These are phyloP conservation scores for Ceratitis capitata DNA, from an alignment of 1,140 invertebrate species.

Conservation along the genomic window DNA sequence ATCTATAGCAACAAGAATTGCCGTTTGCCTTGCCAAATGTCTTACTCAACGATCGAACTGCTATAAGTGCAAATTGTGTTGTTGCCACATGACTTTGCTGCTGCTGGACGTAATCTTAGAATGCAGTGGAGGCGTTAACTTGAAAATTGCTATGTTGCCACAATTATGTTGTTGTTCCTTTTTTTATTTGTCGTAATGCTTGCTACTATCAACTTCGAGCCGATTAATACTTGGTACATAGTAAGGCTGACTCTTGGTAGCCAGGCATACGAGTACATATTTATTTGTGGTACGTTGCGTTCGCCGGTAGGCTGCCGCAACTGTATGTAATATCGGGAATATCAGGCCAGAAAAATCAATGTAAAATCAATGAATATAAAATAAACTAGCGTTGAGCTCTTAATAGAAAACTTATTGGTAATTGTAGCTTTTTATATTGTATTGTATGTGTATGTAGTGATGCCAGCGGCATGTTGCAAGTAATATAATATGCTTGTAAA, in stretches of 20 bases:
- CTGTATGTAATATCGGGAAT: not conserved
- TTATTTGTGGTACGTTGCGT: not conserved
- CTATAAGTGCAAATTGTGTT: not conserved
- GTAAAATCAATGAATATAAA: not conserved
- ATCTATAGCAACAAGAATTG: not conserved
- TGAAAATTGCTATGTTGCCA: conserved; percentile 20
- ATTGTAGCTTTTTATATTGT: not conserved
- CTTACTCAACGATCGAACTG: not conserved
- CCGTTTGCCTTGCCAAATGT: not conserved
- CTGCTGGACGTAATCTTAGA: no score
- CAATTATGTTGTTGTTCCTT: not conserved
- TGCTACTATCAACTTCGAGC: not conserved
- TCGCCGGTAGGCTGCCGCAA: not conserved
- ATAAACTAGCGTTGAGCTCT: conserved; percentile 25
- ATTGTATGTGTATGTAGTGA: not conserved
- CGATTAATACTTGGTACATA: not conserved
- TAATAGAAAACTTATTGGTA: conserved; percentile 25
- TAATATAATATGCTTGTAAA: not conserved
- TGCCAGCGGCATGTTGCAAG: not conserved
- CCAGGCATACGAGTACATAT: no score
- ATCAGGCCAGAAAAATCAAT: not conserved
- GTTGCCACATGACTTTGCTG: not conserved
- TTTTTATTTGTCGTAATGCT: not conserved
- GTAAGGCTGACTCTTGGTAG: not conserved
- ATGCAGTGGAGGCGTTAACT: not conserved